phyloP scores from a whole-genome alignment of 35 echinoderm and acorn worm species.

The Apostichopus californicus region DNA sequence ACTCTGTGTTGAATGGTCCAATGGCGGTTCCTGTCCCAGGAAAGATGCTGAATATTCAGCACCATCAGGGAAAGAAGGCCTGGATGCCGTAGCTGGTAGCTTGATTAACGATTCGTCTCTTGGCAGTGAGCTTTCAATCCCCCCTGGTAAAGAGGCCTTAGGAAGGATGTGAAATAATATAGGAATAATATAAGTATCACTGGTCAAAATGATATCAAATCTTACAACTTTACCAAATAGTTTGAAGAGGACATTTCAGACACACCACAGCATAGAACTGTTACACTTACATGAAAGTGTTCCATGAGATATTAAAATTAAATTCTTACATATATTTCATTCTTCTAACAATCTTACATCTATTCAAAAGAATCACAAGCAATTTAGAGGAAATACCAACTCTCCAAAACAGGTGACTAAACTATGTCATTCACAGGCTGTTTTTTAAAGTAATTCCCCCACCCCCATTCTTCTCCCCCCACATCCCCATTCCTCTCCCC shows the following conservation, averaged over 20 bases:
- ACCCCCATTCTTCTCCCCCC: too few species aligned
- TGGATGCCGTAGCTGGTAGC: not conserved
- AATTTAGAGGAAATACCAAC: not conserved
- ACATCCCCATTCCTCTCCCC: too few species aligned
- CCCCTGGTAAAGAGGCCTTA: constrained; percentile 23
- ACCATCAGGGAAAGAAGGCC: not conserved
- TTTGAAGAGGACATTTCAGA: too few species aligned
- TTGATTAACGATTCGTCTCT: too few species aligned
- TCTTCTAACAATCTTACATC: too few species aligned
- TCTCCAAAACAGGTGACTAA: not conserved
- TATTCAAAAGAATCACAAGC: too few species aligned
- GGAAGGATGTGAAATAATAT: not conserved
- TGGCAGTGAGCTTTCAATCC: not conserved
- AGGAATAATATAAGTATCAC: not conserved
- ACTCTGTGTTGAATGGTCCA: not conserved
- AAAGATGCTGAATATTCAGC: not conserved
- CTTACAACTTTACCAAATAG: not conserved
- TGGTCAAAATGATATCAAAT: not conserved
- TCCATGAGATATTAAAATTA: too few species aligned
- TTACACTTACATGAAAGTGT: too few species aligned
- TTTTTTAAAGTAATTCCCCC: too few species aligned
- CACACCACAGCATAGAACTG: too few species aligned
- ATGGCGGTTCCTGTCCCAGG: not conserved
- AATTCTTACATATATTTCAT: too few species aligned
- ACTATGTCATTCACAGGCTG: not conserved